Evolutionary conservation across 2,888 invertebrate genomes (phyloP).

Genomic region (Galeopsomyia nigrocyanea): DNA sequence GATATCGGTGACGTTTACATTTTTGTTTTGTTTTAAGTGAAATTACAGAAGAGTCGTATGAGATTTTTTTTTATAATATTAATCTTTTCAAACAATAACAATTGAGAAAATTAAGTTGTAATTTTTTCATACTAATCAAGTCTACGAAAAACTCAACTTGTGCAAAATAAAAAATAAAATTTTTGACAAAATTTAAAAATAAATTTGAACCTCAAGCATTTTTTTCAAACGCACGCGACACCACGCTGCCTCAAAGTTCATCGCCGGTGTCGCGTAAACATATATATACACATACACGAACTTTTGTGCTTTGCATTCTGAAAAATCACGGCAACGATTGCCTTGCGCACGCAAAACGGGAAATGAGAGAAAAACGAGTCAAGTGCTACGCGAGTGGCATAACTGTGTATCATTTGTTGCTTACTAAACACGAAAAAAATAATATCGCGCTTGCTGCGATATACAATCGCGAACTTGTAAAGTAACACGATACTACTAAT

Average conservation of each 20-base stretch:
- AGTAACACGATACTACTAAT: no score
- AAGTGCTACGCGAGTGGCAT: not conserved
- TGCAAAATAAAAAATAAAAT: no score
- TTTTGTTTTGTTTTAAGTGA: no score
- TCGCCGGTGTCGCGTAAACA: conserved; percentile 39
- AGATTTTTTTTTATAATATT: no score
- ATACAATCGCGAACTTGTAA: no score
- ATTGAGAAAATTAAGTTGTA: no score
- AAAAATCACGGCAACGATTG: conserved; percentile 53
- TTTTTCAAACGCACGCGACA: conserved; percentile 9
- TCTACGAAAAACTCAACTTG: conserved; percentile 4
- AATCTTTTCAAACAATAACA: no score
- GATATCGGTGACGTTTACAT: no score
- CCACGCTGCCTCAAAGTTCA: conserved; percentile 16
- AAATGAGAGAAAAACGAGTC: conserved; percentile 30
- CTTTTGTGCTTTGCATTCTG: conserved; percentile 58
- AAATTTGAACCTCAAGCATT: no score
- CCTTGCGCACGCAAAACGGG: conserved; percentile 45
- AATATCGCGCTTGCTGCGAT: conserved; percentile 12
- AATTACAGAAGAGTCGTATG: no score
- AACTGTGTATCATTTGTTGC: conserved; percentile 33
- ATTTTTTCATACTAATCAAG: not conserved
- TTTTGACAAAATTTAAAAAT: no score
- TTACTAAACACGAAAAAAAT: conserved; percentile 41
- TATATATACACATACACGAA: not conserved